Base-by-base conservation (phyloP, 2,113 vertebrate species). In the Chinchilla lanigera region DNA sequence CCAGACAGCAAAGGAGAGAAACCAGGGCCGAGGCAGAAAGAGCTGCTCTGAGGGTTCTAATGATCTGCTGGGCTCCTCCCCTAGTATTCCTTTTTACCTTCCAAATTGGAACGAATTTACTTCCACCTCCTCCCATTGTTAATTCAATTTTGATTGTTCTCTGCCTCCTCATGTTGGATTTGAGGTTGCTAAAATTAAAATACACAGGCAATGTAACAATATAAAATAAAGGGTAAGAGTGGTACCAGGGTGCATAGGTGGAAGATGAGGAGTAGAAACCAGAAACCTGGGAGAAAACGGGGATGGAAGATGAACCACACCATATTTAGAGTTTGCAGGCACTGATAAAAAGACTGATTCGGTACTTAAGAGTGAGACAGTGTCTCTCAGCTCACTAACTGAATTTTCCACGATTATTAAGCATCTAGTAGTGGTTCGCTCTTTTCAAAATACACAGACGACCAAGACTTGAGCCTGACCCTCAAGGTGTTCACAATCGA, bases 101-200 rank as follows among this genome's bases (percentile, higher is more conserved):
- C 54, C n/a, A 86, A 30, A 92, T 3, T 4, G n/a, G 33, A 60
- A 2, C n/a, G n/a, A 33, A 13, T 50, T 67, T 54, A 38, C 35
- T 50, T 69, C 44, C 47, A 77, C 19, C 28, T 65, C 54, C 58
- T 54, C 24, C 44, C 71, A 28, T 81, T 75, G 44, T 67, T 80
- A 65, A 80, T 78, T 96, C 61, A 80, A 13, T 84, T 89, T 58
- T 6, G 47, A 85, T 80, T 17, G 13, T 69, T 73, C 60, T 78
- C 85, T 54, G 58, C 30, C 60, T 89, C 30, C 30, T 63, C 83
- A 38, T 73, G 26, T 3, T 41, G 41, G 44, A 67, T 65, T 94
- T 41, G 56, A 63, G 47, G 61, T 54, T 33, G 41, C 85, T 95
- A 93, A 84, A 93, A 83, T 87, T 38, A 92, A 92, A 83, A 83